phyloP scores from a whole-genome alignment of 2,797 vertebrate species.

The Crocidura indochinensis region DNA sequence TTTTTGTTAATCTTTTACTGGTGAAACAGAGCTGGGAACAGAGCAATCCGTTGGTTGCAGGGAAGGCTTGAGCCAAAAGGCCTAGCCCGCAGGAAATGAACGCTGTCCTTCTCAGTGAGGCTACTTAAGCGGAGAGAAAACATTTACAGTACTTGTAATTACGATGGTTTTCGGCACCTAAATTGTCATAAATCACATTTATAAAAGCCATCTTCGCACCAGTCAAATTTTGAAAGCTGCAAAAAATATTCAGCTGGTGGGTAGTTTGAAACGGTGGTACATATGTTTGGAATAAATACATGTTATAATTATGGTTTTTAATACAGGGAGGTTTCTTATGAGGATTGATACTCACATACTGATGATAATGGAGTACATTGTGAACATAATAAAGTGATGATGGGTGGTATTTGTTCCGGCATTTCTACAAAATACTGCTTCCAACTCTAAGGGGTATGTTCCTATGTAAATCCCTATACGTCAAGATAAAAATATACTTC shows the following conservation, averaged over 20 bases:
- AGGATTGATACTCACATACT: slow-evolving; percentile 87
- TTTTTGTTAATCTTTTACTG: slow-evolving; percentile 87
- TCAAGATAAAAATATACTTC: slow-evolving; percentile 86
- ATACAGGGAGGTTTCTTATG: slow-evolving; percentile 88
- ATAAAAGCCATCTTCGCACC: slow-evolving; percentile 83
- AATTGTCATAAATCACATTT: slow-evolving; percentile 86
- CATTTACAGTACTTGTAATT: slow-evolving; percentile 88
- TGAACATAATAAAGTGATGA: slow-evolving; percentile 85
- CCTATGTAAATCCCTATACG: slow-evolving; percentile 84
- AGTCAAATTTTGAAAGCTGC: slow-evolving; percentile 84
- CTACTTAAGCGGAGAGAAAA: slow-evolving; percentile 88
- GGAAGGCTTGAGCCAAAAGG: slow-evolving; percentile 76
- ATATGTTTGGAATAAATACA: slow-evolving; percentile 87
- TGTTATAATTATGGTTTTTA: slow-evolving; percentile 84
- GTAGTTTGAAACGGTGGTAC: slow-evolving; percentile 86
- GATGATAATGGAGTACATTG: slow-evolving; percentile 85
- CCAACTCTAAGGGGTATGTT: slow-evolving; percentile 74
- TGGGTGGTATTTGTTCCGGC: slow-evolving; percentile 81
- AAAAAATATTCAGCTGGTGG: slow-evolving; percentile 87
- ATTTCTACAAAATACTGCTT: slow-evolving; percentile 80
- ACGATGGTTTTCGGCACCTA: slow-evolving; percentile 86
- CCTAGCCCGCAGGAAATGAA: slow-evolving; percentile 86
- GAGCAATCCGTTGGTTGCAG: slow-evolving; percentile 81
- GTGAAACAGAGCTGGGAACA: slow-evolving; percentile 80
- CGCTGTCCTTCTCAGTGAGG: slow-evolving; percentile 82